Conservation (phyloP, 2,888 invertebrate species). For the Mesorhabditis belari region DNA sequence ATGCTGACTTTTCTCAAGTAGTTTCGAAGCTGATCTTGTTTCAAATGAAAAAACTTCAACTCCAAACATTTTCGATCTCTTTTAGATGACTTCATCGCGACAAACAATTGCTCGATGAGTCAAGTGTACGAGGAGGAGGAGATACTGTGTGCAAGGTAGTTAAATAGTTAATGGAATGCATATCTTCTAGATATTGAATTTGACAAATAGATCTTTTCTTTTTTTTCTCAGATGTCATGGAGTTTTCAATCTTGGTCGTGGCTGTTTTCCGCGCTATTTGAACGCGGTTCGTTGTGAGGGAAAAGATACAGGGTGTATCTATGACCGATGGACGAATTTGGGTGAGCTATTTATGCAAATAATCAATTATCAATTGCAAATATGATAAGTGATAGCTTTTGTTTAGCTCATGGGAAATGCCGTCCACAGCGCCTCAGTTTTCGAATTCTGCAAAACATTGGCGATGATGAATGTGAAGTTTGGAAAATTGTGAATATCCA, state of each 20-base stretch:
- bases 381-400: no score
- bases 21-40: no score
- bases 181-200: no score
- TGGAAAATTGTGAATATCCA: slow-evolving; percentile 36
- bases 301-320: slow-evolving; percentile 39
- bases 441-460: slow-evolving; percentile 37
- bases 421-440: slow-evolving; percentile 28
- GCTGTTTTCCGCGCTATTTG: slow-evolving; percentile 46
- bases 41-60: no score
- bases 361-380: no score
- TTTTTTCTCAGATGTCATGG: slow-evolving; percentile 19
- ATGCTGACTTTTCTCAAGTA: no score
- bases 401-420: slow-evolving; percentile 45
- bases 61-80: not conserved
- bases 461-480: slow-evolving; percentile 34
- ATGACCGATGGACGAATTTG: slow-evolving; percentile 31
- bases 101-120: not conserved
- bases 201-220: no score
- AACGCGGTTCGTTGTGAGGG: slow-evolving; percentile 44
- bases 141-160: not conserved
- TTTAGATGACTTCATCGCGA: not conserved
- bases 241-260: slow-evolving; percentile 28
- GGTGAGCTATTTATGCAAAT: slow-evolving; percentile 20
- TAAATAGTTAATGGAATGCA: no score
- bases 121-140: not conserved